Percentiles rank a stretch among this genome's conserved stretches.
These are phyloP conservation scores for Caenorhabditis remanei DNA, from an alignment of 1,140 invertebrate species.

Conservation along the genomic window DNA sequence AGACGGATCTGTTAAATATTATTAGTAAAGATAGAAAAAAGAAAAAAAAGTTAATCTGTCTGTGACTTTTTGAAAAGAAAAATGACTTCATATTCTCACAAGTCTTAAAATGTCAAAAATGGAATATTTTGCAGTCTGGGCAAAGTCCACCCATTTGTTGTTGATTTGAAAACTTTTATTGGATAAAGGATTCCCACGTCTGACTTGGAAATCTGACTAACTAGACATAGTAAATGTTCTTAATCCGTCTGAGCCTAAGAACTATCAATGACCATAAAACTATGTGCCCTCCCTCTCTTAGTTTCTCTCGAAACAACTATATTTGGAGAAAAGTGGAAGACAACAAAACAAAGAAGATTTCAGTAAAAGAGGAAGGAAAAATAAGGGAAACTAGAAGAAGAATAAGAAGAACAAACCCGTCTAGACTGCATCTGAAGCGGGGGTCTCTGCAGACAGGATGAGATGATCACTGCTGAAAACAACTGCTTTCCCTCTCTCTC, in stretches of 20 bases:
- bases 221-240: too few species aligned
- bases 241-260: too few species aligned
- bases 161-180: too few species aligned
- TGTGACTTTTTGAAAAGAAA: background rate
- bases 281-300: background rate
- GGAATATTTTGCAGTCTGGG: too few species aligned
- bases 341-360: background rate
- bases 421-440: conserved; percentile 13
- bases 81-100: too few species aligned
- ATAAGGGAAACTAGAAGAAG: background rate
- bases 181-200: too few species aligned
- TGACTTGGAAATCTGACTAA: too few species aligned
- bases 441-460: conserved; percentile 11
- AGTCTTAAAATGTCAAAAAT: too few species aligned
- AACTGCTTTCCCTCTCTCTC: conserved; percentile 12
- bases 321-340: background rate
- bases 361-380: background rate
- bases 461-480: conserved; percentile 43
- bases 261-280: background rate
- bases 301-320: background rate
- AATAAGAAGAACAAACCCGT: conserved; percentile 29
- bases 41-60: background rate
- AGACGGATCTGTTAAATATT: too few species aligned
- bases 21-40: background rate
- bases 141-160: too few species aligned